Evolutionary conservation across 1,140 invertebrate genomes (phyloP).

Genomic region (Glossosoma conforme): DNA sequence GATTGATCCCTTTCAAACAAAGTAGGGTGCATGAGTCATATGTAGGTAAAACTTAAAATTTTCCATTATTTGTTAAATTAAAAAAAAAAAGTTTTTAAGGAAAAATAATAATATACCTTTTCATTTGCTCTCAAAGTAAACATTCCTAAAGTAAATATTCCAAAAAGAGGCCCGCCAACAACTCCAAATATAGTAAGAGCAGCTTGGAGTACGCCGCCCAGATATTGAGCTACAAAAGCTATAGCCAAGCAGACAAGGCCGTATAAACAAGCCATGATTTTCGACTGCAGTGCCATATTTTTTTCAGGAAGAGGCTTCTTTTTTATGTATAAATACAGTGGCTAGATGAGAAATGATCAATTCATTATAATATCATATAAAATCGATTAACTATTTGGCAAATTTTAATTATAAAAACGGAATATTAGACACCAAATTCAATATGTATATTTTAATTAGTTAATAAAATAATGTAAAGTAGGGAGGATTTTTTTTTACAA

Average conservation of each 20-base stretch:
- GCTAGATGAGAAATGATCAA: slow-evolving; percentile 13
- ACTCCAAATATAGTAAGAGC: slow-evolving; percentile 84
- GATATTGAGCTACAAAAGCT: slow-evolving; percentile 73
- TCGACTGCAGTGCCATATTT: slow-evolving; percentile 37
- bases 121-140: slow-evolving; percentile 81
- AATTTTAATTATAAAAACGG: background rate
- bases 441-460: background rate
- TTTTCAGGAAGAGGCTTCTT: slow-evolving; percentile 17
- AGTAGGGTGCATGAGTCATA: too few relatives aligned
- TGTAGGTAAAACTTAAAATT: background rate
- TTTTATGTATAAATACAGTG: slow-evolving; percentile 16
- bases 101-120: slow-evolving; percentile 48
- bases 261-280: slow-evolving; percentile 42
- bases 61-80: background rate
- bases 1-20: slow-evolving; percentile 56
- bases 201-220: slow-evolving; percentile 78
- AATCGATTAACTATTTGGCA: too few relatives aligned
- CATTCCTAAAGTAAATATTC: slow-evolving; percentile 83
- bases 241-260: slow-evolving; percentile 51
- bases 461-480: too few relatives aligned
- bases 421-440: background rate
- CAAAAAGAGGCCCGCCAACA: slow-evolving; percentile 79
- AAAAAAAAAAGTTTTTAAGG: background rate
- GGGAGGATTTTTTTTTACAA: too few relatives aligned
- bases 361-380: slow-evolving; percentile 4